phyloP scores from a whole-genome alignment of 2,797 vertebrate species.

The Gymnoscopelus braueri region DNA sequence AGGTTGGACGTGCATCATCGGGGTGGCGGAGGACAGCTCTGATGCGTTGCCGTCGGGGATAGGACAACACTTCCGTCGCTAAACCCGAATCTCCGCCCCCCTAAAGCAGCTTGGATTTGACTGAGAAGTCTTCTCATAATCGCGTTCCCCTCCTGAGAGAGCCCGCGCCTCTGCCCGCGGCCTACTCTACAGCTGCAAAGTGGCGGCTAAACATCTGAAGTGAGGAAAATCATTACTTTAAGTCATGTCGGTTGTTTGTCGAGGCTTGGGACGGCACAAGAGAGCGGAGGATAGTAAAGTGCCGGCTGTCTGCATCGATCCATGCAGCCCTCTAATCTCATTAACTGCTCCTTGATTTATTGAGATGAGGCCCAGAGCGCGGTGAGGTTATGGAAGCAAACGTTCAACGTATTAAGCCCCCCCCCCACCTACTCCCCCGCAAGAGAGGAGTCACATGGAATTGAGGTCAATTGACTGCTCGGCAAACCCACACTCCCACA shows the following conservation, averaged over 20 bases:
- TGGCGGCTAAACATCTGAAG: slow-evolving; percentile 48
- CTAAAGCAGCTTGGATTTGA: slow-evolving; percentile 1
- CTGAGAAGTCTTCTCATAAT: slow-evolving; percentile 22
- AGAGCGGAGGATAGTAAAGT: slow-evolving; percentile 49
- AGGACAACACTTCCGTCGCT: too few species aligned
- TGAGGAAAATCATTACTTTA: slow-evolving; percentile 69
- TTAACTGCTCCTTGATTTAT: slow-evolving; percentile 82
- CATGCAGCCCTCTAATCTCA: slow-evolving; percentile 77
- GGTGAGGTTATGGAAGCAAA: slow-evolving; percentile 74
- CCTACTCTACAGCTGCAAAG: slow-evolving; percentile 10
- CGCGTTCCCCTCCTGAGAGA: background rate
- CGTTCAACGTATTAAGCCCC: slow-evolving; percentile 30
- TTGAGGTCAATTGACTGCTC: slow-evolving; percentile 79
- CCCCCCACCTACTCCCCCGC: slow-evolving; percentile 4
- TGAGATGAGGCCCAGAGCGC: slow-evolving; percentile 67
- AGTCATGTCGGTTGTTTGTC: slow-evolving; percentile 68
- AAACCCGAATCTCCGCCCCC: too few species aligned
- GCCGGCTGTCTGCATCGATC: slow-evolving; percentile 73
- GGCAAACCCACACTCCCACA: slow-evolving; percentile 52
- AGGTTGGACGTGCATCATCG: slow-evolving; percentile 48
- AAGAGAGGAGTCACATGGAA: slow-evolving; percentile 56
- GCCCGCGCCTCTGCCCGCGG: background rate
- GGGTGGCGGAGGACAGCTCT: background rate
- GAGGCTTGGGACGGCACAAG: slow-evolving; percentile 45
- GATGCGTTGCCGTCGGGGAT: too few species aligned